Evolutionary conservation across 2,113 vertebrate species (phyloP).

Genomic region (Oryzias javanicus): DNA sequence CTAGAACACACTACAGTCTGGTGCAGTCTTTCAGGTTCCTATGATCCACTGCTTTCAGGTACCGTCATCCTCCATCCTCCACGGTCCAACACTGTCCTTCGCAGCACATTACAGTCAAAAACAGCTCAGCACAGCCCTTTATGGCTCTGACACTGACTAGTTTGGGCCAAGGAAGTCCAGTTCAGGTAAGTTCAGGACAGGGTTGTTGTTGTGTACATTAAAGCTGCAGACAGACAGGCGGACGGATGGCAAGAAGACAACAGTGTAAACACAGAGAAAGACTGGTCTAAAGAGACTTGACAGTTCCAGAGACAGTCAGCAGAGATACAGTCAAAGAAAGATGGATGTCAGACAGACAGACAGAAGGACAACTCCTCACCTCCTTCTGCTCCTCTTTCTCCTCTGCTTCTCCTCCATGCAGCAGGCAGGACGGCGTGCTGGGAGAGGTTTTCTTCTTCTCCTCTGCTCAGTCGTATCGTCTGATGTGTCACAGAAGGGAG

Average conservation of each 20-base stretch:
- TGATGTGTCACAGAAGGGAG: conserved; percentile 71
- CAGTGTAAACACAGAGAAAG: conserved; percentile 13
- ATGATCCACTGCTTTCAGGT: too few relatives aligned
- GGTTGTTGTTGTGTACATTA: conserved; percentile 40
- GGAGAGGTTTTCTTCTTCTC: conserved; percentile 65
- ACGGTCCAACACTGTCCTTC: not conserved
- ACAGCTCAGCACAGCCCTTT: not conserved
- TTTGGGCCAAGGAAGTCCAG: not conserved
- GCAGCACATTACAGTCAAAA: not conserved
- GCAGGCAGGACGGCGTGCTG: conserved; percentile 57
- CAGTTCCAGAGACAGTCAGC: conserved; percentile 31
- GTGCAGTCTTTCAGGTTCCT: too few relatives aligned
- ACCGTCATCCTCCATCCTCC: not conserved
- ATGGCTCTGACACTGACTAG: not conserved
- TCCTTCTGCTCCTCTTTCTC: conserved; percentile 57
- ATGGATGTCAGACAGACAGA: conserved; percentile 31
- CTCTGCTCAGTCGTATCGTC: conserved; percentile 78
- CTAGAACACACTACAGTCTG: not conserved
- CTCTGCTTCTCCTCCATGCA: conserved; percentile 55
- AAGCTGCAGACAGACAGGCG: conserved; percentile 4
- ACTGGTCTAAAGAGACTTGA: conserved; percentile 15
- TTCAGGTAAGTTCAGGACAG: conserved; percentile 18
- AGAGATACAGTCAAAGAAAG: conserved; percentile 10
- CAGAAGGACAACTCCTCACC: conserved; percentile 48
- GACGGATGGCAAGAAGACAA: conserved; percentile 9